These are phyloP conservation scores for Teinopalpus imperialis DNA, from an alignment of 2,888 invertebrate species.

Conservation along the genomic window DNA sequence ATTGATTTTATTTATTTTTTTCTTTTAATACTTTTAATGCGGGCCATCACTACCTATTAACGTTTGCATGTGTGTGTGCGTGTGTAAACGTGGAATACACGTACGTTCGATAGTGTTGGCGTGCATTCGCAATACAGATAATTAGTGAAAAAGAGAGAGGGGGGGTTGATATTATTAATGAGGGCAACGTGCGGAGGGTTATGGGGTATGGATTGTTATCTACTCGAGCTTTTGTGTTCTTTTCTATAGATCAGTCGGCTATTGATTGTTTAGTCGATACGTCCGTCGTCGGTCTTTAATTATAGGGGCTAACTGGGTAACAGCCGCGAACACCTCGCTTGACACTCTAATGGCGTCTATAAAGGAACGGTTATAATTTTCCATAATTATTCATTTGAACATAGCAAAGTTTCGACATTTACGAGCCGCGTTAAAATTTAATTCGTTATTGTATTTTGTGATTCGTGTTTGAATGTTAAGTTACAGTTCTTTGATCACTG, in stretches of 20 bases:
- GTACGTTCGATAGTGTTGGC: conserved; percentile 30
- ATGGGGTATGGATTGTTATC: conserved; percentile 66
- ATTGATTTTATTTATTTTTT: conserved; percentile 59
- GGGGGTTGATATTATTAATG: conserved; percentile 80
- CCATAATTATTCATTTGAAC: conserved; percentile 71
- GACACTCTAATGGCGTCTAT: conserved; percentile 68
- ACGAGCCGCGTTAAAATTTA: conserved; percentile 51
- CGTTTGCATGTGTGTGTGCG: conserved; percentile 37
- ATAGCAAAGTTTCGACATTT: conserved; percentile 59
- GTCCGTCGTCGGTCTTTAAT: conserved; percentile 67
- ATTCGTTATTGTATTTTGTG: conserved; percentile 39
- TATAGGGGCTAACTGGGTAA: conserved; percentile 72
- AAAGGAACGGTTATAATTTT: conserved; percentile 61
- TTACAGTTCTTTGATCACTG: conserved; percentile 9
- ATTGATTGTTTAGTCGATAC: conserved; percentile 79
- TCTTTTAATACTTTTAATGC: conserved; percentile 66
- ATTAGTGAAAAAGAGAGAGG: conserved; percentile 67
- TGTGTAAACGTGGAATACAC: conserved; percentile 36
- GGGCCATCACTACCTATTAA: conserved; percentile 61
- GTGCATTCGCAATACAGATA: conserved; percentile 81
- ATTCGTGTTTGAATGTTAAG: conserved; percentile 39
- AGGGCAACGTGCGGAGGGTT: conserved; percentile 54
- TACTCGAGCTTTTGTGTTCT: conserved; percentile 79
- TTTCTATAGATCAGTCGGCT: conserved; percentile 68
- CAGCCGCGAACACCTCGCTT: conserved; percentile 70